Evolutionary conservation across 2,888 invertebrate species (phyloP).

Genomic region (Shargacucullia verbasci): DNA sequence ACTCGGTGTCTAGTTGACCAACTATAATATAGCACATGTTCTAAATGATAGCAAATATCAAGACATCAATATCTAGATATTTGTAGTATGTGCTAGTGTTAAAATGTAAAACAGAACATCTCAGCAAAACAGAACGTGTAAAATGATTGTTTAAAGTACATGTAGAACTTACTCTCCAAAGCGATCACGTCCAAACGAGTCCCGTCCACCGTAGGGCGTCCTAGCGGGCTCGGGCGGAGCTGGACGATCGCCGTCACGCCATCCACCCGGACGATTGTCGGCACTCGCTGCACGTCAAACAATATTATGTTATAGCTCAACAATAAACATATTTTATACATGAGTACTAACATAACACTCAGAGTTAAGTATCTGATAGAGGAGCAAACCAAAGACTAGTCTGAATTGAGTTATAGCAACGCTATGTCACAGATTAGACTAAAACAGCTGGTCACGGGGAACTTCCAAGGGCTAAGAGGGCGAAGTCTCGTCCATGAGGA

Average conservation of each 20-base stretch:
- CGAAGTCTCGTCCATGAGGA: constrained; percentile 80
- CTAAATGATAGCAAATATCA: constrained; percentile 25
- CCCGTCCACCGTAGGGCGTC: constrained; percentile 84
- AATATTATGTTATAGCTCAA: neutral
- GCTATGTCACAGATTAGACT: constrained; percentile 92
- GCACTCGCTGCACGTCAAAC: constrained; percentile 72
- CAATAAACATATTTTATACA: neutral
- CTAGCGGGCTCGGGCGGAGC: constrained; percentile 79
- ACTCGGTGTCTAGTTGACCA: constrained; percentile 62
- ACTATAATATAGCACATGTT: constrained; percentile 40
- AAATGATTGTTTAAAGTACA: too few relatives aligned
- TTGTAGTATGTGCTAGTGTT: constrained; percentile 21
- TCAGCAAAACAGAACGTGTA: too few relatives aligned
- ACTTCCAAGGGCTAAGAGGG: constrained; percentile 89
- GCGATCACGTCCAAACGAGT: constrained; percentile 82
- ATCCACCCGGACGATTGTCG: constrained; percentile 84
- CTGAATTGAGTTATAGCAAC: constrained; percentile 93
- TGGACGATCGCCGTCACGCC: constrained; percentile 84
- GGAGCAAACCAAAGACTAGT: constrained; percentile 92
- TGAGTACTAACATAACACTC: constrained; percentile 63
- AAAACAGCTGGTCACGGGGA: constrained; percentile 90
- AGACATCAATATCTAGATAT: constrained; percentile 26
- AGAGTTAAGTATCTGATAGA: constrained; percentile 60
- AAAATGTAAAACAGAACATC: too few relatives aligned
- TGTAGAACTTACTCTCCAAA: constrained; percentile 69